Evolutionary conservation across 2,797 vertebrate genomes (phyloP).

Genomic region (Chelon labrosus): DNA sequence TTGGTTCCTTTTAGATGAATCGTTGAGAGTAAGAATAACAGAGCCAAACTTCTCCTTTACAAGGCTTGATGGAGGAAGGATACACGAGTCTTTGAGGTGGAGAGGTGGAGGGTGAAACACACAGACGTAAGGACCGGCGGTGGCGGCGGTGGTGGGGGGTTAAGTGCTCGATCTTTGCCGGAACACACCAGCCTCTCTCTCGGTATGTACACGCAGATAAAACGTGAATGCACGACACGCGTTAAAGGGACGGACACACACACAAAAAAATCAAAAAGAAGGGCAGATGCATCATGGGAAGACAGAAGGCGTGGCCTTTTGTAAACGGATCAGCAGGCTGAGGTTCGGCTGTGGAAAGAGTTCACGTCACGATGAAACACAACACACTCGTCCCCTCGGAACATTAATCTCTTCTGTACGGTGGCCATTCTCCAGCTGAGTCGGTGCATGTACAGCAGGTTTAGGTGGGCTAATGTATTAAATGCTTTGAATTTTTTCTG

Average conservation of each 20-base stretch:
- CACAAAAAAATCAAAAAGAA: not conserved
- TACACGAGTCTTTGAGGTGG: slow-evolving; percentile 32
- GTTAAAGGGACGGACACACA: slow-evolving; percentile 18
- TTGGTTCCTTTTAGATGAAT: slow-evolving; percentile 1
- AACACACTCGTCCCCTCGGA: slow-evolving; percentile 24
- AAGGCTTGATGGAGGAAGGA: slow-evolving; percentile 39
- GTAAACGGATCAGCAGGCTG: slow-evolving; percentile 53
- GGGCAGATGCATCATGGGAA: slow-evolving; percentile 56
- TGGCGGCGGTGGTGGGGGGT: not conserved
- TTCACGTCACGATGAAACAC: slow-evolving; percentile 39
- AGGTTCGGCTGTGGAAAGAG: slow-evolving; percentile 46
- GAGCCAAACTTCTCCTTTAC: not conserved
- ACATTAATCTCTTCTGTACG: slow-evolving; percentile 58
- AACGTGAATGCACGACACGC: slow-evolving; percentile 46
- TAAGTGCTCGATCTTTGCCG: slow-evolving; percentile 27
- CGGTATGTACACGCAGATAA: slow-evolving; percentile 32
- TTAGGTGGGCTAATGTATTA: slow-evolving; percentile 79
- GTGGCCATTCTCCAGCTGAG: slow-evolving; percentile 60
- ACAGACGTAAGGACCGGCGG: not conserved
- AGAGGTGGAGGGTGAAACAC: slow-evolving; percentile 19
- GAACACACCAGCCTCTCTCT: slow-evolving; percentile 55
- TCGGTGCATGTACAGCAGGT: slow-evolving; percentile 76
- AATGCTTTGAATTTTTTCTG: slow-evolving; percentile 62
- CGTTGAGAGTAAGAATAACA: slow-evolving; percentile 21
- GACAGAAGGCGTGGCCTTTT: slow-evolving; percentile 55